Base-by-base conservation (phyloP, 2,797 vertebrate genomes). In the Anableps anableps region DNA sequence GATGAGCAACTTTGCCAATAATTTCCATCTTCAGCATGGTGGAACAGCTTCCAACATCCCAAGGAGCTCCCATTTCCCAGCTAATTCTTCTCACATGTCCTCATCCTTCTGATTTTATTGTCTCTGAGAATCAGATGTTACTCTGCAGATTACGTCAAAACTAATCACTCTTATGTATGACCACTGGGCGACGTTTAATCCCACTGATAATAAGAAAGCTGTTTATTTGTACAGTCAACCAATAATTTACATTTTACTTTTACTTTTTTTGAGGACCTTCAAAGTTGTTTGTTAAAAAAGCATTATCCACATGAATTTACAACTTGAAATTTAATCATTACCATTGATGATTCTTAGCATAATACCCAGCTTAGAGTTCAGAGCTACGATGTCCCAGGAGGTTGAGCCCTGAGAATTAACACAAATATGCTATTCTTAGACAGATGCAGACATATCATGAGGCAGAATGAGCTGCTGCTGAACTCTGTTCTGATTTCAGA, bases 401-500 rank as follows among this genome's bases (percentile, higher is more conserved):
- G 53, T 81, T 76, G 31, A 48, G 51, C 34, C 76, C 68, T 34
- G 60, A 82, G 71, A 48, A 36, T 47, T 80, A 77, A 89, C 84
- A 85, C 76, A 90, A 77, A 80, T 50, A 81, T 79, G 53, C 60
- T 50, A 60, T 72, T 83, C 78, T 74, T 70, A 73, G 75, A 83
- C 77, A 82, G 83, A 91, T 79, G 85, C 81, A 78, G 78, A 89
- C 77, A 78, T 88, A 79, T 83, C 77, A 79, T 71, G 62, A 55
- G 74, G 79, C 78, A 80, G 31, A 53, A 86, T 58, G 72, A 45
- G 78, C 72, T 78, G 72, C 83, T 66, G 74, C 36, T 83, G 19
- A 86, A 85, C 19, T 79, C 70, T 53, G 58, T 17, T 77, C 80
- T 90, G 74, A 89, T 76, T 85, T 84, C 34, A 26, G 53, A 17